Evolutionary conservation across 2,113 vertebrate species (phyloP).

Genomic region (Malaclemys terrapin): DNA sequence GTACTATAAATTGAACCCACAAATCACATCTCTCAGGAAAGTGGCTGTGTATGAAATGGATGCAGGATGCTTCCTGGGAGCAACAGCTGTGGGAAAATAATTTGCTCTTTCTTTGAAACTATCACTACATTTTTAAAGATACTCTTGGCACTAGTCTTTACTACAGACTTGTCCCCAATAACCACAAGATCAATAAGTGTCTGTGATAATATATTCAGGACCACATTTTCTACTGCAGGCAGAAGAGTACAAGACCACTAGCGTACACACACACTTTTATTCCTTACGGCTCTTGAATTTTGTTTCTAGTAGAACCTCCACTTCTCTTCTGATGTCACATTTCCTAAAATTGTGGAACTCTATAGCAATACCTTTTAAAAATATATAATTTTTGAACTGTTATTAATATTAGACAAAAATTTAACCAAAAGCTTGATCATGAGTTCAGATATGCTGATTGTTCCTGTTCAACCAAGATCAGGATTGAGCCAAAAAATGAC

Average conservation of each 20-base stretch:
- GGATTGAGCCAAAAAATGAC: not conserved
- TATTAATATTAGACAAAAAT: not conserved
- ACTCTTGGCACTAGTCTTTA: not conserved
- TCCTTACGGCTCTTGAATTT: not conserved
- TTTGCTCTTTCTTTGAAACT: not conserved
- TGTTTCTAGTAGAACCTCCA: not conserved
- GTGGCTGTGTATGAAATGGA: not conserved
- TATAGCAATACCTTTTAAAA: not conserved
- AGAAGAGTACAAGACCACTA: not conserved
- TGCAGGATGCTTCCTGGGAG: not conserved
- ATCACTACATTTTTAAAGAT: not conserved
- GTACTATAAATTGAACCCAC: not conserved
- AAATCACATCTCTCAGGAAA: not conserved
- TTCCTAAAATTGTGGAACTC: not conserved
- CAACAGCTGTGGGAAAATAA: not conserved
- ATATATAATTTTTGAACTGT: not conserved
- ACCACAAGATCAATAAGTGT: not conserved
- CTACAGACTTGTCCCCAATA: not conserved
- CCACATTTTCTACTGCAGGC: not conserved
- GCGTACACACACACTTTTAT: not conserved
- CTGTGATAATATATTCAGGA: not conserved
- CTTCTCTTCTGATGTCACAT: not conserved
- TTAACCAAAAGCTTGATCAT: not conserved
- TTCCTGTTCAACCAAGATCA: not conserved
- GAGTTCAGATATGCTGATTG: not conserved